Evolutionary conservation across 2,888 invertebrate genomes (phyloP).

Genomic region (Adelognathus sp.): DNA sequence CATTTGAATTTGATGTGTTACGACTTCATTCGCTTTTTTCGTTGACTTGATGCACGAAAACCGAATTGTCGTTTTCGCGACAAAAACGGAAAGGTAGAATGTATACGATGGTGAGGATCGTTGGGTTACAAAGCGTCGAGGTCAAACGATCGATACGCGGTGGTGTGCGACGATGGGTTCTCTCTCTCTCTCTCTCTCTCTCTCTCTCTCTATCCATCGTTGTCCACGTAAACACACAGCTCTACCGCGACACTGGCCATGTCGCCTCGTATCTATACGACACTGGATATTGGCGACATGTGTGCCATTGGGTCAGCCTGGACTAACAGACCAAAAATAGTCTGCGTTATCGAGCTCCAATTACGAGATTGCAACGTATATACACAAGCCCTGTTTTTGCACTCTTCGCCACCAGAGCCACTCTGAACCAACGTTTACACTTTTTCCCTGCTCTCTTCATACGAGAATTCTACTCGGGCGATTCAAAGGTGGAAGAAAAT

Average conservation of each 20-base stretch:
- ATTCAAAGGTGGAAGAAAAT: not conserved
- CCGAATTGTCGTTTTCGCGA: constrained; percentile 21
- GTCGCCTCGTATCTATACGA: constrained; percentile 20
- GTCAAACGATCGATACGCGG: constrained; percentile 71
- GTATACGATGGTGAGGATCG: constrained; percentile 28
- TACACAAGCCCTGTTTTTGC: not conserved
- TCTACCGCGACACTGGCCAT: constrained; percentile 24
- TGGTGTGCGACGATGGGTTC: constrained; percentile 37
- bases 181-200: constrained; percentile 16
- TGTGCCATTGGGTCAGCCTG: constrained; percentile 66
- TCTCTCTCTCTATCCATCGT: not conserved
- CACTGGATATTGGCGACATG: constrained; percentile 65
- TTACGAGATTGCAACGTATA: constrained; percentile 17
- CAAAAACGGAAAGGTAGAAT: constrained; percentile 24
- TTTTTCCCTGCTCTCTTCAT: not conserved
- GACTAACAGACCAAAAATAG: constrained; percentile 55
- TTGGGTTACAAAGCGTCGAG: constrained; percentile 69
- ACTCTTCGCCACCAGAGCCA: not conserved
- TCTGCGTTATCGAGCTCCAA: constrained; percentile 46
- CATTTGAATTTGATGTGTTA: no score
- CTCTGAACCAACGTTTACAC: not conserved
- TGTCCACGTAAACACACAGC: constrained; percentile 22
- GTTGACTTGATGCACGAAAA: constrained; percentile 17
- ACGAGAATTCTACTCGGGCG: not conserved
- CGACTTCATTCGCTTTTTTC: not conserved